These are phyloP conservation scores for Ceraclea dissimilis DNA, from an alignment of 2,888 invertebrate species.

Conservation along the genomic window DNA sequence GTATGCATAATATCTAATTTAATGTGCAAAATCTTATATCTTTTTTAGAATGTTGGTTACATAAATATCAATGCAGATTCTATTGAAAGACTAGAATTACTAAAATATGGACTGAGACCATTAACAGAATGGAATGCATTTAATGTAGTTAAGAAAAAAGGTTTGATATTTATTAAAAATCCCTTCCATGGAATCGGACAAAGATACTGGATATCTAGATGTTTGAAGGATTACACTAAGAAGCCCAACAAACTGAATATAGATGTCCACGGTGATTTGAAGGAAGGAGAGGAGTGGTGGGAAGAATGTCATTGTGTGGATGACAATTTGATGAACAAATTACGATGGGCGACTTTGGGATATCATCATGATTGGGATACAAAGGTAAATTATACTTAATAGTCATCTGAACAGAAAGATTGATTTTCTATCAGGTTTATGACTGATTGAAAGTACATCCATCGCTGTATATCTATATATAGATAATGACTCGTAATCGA, in stretches of 20 bases:
- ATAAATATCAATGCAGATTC: too few species aligned
- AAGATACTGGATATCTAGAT: constrained; percentile 74
- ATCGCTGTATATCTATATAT: too few species aligned
- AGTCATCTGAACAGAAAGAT: too few species aligned
- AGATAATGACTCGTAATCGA: too few species aligned
- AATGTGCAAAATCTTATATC: too few species aligned
- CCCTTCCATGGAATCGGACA: constrained; percentile 75
- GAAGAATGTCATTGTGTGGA: constrained; percentile 42
- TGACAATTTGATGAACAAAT: constrained; percentile 37
- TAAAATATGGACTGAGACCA: constrained; percentile 38
- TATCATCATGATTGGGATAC: constrained; percentile 98
- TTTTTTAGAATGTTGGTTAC: too few species aligned
- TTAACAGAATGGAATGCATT: constrained; percentile 55
- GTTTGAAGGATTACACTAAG: constrained; percentile 67
- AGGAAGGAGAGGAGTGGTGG: constrained; percentile 55
- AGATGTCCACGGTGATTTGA: constrained; percentile 39
- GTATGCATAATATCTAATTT: too few species aligned
- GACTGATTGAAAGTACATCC: too few species aligned
- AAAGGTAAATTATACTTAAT: too few species aligned
- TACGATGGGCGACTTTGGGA: constrained; percentile 94
- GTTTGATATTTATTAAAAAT: constrained; percentile 74
- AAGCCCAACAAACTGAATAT: constrained; percentile 67
- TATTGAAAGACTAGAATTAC: too few species aligned
- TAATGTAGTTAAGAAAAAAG: constrained; percentile 54
- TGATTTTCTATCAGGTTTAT: too few species aligned